Evolutionary conservation across 2,888 invertebrate species (phyloP), one percentile per base, ranked within the genome.

Genomic region (Nysson spinosus): DNA sequence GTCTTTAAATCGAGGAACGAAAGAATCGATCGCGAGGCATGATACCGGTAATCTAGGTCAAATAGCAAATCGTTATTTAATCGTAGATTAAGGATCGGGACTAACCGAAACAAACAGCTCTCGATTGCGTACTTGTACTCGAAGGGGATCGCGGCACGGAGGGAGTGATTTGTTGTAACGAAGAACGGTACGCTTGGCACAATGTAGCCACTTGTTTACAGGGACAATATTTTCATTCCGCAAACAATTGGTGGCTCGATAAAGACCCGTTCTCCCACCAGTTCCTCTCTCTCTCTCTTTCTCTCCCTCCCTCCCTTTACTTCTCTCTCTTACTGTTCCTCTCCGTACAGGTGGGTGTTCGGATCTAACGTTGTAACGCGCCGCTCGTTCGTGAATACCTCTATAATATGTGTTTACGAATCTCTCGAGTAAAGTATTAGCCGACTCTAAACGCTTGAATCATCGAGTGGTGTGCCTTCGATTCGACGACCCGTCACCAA

Each of bases 171-270:
- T 76, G 78, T 78, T 78, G 73, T 76, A 77, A 79, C 69, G 75
- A 63, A 72, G 74, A 77, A 70, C 56, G 63, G 61, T 60, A 24
- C 44, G 63, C 73, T 40, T 58, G 69, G 71, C 54, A 75, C 76
- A 75, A 72, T 77, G 75, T 64, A 77, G 76, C 78, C 76, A 75
- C 81, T 82, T 86, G 84, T 85, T 85, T 85, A 83, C 86, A 83
- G 81, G 82, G 84, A 86, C 83, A 86, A 86, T 86, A 86, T 86
- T 86, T 86, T 85, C 85, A 85, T 85, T 81, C 81, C 77, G 83
- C 86, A 86, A 86, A 85, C 84, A 85, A 85, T 84, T 85, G 78
- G 81, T 82, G 79, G 81, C 83, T 84, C 82, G 83, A 85, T 85
- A 85, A 85, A 86, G 84, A 86, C 77, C 75, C 75, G 67, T 32